These are phyloP conservation scores for Cyphomyrus plagiostoma DNA, from an alignment of 2,113 vertebrate species.

Conservation along the genomic window DNA sequence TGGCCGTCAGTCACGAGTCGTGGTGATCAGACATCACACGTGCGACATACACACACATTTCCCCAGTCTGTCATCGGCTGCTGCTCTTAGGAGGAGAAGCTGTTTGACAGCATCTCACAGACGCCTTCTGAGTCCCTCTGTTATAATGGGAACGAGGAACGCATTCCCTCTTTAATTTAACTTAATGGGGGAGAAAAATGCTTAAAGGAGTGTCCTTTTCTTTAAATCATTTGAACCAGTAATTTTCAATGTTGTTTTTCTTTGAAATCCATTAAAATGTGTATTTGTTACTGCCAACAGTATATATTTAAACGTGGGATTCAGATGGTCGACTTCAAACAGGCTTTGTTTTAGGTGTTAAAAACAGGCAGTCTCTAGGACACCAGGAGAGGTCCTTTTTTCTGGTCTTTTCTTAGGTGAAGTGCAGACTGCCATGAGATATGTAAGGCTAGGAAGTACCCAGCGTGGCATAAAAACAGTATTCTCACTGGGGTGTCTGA, in stretches of 20 bases:
- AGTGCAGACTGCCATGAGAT: constrained; percentile 29
- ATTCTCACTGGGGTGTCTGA: not conserved
- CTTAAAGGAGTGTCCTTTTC: not conserved
- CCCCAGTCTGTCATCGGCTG: not conserved
- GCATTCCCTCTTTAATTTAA: constrained; percentile 4
- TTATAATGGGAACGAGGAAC: not conserved
- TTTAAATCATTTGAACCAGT: not conserved
- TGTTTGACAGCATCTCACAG: not conserved
- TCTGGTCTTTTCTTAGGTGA: not conserved
- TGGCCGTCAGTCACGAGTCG: not conserved
- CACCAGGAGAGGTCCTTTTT: constrained; percentile 6
- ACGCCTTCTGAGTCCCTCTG: not conserved
- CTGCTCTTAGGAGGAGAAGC: not conserved
- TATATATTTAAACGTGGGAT: constrained; percentile 1
- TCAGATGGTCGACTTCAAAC: not conserved
- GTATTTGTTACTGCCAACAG: constrained; percentile 20
- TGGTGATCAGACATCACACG: not conserved
- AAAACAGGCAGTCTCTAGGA: not conserved
- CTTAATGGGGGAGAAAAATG: constrained; percentile 33
- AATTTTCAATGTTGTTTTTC: constrained; percentile 2
- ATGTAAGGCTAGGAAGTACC: not conserved
- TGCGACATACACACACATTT: not conserved
- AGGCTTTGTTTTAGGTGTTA: constrained; percentile 12
- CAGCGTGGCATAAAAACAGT: not conserved
- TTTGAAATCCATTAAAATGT: constrained; percentile 32